A percentile compares a stretch with the other conserved stretches of the same genome.
These are phyloP conservation scores for Conomelus anceps DNA, from an alignment of 2,888 invertebrate species.

Conservation along the genomic window DNA sequence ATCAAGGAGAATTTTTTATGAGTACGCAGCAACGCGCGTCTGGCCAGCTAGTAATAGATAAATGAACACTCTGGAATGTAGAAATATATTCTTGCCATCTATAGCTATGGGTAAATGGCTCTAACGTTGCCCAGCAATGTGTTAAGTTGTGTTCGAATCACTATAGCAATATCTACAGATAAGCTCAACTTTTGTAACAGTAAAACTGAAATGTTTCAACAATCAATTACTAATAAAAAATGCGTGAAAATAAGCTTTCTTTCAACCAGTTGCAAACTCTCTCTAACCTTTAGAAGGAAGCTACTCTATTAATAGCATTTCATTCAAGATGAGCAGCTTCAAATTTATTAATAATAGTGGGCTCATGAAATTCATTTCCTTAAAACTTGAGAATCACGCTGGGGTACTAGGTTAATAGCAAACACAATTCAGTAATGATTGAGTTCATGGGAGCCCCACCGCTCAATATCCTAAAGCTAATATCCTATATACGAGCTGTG, in stretches of 20 bases:
- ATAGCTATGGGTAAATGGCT: background rate
- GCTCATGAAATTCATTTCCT: too few species aligned
- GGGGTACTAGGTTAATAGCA: too few species aligned
- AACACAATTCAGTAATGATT: too few species aligned
- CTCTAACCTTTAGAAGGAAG: background rate
- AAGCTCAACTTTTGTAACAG: background rate
- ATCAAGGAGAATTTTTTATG: too few species aligned
- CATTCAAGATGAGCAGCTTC: background rate
- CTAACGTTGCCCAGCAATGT: background rate
- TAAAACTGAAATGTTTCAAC: background rate
- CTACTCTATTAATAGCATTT: background rate
- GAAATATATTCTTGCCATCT: background rate
- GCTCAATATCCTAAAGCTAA: too few species aligned
- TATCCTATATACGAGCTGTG: too few species aligned
- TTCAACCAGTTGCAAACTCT: background rate
- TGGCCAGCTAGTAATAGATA: background rate
- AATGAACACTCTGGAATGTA: background rate
- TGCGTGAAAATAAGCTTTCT: background rate
- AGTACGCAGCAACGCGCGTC: too few species aligned
- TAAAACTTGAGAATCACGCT: too few species aligned
- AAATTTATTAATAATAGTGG: background rate
- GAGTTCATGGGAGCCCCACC: too few species aligned
- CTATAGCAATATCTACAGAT: background rate
- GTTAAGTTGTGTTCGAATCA: background rate
- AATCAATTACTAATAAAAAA: background rate